Base-by-base conservation (phyloP, 2,113 vertebrate genomes). In the Siphamia tubifer region DNA sequence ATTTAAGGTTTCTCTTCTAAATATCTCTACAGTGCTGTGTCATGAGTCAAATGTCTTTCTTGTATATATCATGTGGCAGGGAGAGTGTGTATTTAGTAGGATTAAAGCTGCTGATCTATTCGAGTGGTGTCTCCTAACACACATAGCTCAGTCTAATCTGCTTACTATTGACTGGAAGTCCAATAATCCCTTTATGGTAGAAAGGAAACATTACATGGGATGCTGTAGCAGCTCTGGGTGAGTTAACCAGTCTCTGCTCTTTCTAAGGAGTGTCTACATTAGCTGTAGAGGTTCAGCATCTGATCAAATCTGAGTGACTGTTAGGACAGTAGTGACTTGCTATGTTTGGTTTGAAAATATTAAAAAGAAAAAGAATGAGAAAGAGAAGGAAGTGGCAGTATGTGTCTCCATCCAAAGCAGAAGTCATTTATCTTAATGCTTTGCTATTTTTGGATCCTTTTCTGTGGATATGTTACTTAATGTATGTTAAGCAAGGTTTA, bases 161-260 rank as follows among this genome's bases (percentile, higher is more conserved):
- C 12, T 89, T 90, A 86, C 74, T 80, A 81, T 85, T 85, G 87
- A 87, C 69, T 86, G 47, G 55, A 75, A 79, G 72, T 79, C 68
- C 77, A 77, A 69, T 89, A 89, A 87, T 89, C 82, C 27, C n/a
- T 89, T 90, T 62, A 82, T 52, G 36, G 68, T 76, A 39, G 75
- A 84, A 52, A 57, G 49, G 57, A 87, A 79, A 83, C 74, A 85
- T 77, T 69, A 74, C 55, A 55, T 51, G 49, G 60, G 53, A 74
- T 64, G 30, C 64, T 68, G 72, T 58, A 67, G 62, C 61, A 69
- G 48, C 79, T 58, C 25, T 34, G 52, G 61, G 51, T 27, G 30
- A 56, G 35, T 35, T 74, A 76, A 77, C 68, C 53, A 64, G 60
- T 53, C 31, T 39, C 24, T 4, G 5, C n/a, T 51, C 42, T 39